A percentile compares a stretch with the other conserved stretches of the same genome.
phyloP scores from a whole-genome alignment of 2,888 invertebrate species.

The Drosophila dives region DNA sequence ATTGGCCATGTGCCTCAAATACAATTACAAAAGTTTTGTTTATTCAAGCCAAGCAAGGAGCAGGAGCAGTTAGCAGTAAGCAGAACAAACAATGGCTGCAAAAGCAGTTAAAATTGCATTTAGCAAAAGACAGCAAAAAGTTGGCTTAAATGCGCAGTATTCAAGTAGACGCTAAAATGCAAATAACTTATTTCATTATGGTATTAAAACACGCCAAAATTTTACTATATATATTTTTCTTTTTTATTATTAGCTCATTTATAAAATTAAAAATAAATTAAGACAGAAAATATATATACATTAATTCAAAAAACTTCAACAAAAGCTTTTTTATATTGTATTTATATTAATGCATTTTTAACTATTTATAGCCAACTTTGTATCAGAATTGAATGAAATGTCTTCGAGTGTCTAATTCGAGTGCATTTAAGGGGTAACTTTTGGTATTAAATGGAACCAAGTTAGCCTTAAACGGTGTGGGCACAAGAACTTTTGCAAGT shows the following conservation, averaged over 20 bases:
- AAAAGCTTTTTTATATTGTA: background rate
- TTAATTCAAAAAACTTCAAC: background rate
- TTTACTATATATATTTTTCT: background rate
- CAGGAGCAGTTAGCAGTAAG: conserved; percentile 13
- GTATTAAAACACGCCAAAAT: background rate
- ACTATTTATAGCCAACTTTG: conserved; percentile 1
- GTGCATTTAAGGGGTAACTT: conserved; percentile 31
- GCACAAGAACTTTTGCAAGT: conserved; percentile 64
- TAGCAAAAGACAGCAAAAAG: conserved; percentile 8
- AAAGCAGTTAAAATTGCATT: conserved; percentile 55
- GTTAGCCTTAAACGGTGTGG: conserved; percentile 30
- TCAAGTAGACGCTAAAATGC: background rate
- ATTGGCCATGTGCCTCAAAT: conserved; percentile 54
- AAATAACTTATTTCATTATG: background rate
- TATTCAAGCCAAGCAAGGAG: conserved; percentile 18
- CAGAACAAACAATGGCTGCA: conserved; percentile 36
- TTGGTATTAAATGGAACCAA: conserved; percentile 50
- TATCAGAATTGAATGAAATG: conserved; percentile 4
- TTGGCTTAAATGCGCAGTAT: background rate
- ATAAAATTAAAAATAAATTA: background rate
- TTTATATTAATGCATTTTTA: too few relatives aligned
- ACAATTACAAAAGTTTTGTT: conserved; percentile 70
- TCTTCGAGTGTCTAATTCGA: conserved; percentile 16
- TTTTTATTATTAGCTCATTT: too few relatives aligned
- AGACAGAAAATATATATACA: background rate